Evolutionary conservation across 2,888 invertebrate species (phyloP).

Genomic region (Chesias legatella): DNA sequence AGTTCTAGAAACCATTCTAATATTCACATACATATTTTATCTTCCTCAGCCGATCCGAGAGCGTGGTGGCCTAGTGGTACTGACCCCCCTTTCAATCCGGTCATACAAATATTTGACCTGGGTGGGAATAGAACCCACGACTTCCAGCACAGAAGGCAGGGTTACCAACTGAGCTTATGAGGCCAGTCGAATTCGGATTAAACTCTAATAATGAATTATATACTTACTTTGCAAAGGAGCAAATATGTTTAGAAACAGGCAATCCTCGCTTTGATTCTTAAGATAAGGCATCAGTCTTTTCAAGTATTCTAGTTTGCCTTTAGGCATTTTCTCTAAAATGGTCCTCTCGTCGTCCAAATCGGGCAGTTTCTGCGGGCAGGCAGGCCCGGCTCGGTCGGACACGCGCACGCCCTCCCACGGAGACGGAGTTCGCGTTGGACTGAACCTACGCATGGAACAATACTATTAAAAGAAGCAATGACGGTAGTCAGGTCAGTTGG

Average conservation of each 20-base stretch:
- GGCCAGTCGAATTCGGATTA: no score
- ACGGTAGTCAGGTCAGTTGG: no score
- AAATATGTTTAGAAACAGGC: slow-evolving; percentile 98
- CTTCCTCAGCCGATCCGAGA: no score
- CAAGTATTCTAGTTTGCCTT: slow-evolving; percentile 93
- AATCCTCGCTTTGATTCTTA: slow-evolving; percentile 97
- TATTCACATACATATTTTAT: slow-evolving; percentile 12
- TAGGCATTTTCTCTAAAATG: slow-evolving; percentile 92
- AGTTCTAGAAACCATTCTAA: not conserved
- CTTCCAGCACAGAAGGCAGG: no score
- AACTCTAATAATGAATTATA: no score
- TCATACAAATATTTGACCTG: no score
- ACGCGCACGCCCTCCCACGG: slow-evolving; percentile 94
- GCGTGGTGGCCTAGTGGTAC: no score
- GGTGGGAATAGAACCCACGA: no score
- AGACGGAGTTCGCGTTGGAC: slow-evolving; percentile 94
- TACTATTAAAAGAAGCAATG: no score
- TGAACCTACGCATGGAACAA: slow-evolving; percentile 82
- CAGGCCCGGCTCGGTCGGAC: slow-evolving; percentile 90
- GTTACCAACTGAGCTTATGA: no score
- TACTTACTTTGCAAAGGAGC: slow-evolving; percentile 95
- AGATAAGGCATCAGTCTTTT: slow-evolving; percentile 94
- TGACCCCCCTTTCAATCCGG: no score
- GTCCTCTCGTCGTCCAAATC: slow-evolving; percentile 91
- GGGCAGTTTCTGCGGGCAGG: slow-evolving; percentile 94